Conservation (phyloP, 2,113 vertebrate species). For the Ivindomyrus marchei region DNA sequence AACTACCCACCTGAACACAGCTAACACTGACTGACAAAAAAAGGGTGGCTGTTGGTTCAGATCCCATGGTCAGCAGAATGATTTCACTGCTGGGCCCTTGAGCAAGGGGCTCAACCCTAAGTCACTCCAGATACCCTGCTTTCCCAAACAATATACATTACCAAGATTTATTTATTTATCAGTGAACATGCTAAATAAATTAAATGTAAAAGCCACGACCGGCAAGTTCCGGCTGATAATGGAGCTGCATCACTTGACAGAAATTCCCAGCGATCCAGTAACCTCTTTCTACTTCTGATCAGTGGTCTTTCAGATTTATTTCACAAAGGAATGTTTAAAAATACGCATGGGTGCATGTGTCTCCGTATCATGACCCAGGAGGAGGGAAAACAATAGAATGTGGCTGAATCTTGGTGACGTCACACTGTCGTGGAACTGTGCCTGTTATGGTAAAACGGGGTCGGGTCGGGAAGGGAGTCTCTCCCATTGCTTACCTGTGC, state of each 20-base stretch:
- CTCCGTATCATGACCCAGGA: background rate
- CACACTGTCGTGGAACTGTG: background rate
- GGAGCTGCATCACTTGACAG: background rate
- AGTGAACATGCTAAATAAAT: background rate
- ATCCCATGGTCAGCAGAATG: background rate
- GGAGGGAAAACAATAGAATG: background rate
- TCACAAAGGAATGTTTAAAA: background rate
- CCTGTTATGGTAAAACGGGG: background rate
- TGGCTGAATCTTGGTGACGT: background rate
- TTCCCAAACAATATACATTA: background rate
- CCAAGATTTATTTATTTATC: background rate
- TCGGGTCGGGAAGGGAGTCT: background rate
- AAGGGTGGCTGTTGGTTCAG: background rate
- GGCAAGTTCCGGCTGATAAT: background rate
- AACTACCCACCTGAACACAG: background rate
- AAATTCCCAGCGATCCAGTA: background rate
- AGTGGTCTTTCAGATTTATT: background rate
- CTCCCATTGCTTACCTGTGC: background rate
- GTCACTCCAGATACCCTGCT: background rate
- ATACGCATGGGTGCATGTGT: background rate
- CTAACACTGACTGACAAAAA: background rate
- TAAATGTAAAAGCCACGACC: background rate
- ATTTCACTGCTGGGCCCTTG: background rate
- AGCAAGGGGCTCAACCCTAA: background rate
- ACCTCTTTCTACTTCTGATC: background rate